Evolutionary conservation across 2,888 invertebrate species (phyloP), one percentile per base, ranked within the genome.

Genomic region (Coleophora deauratella): DNA sequence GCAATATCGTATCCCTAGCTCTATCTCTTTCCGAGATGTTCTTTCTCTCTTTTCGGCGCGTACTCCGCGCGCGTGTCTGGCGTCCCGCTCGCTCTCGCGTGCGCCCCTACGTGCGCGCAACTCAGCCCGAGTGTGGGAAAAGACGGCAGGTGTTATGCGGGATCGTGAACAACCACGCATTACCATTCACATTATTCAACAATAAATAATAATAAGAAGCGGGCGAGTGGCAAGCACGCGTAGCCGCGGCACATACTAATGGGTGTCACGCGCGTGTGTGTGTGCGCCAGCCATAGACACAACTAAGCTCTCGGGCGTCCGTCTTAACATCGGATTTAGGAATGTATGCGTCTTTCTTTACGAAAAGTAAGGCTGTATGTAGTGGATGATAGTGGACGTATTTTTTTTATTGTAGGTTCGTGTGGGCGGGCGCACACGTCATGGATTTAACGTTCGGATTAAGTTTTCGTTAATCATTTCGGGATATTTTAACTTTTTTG

Each of bases 81-180:
- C 55, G 57, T 77, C 79, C 61, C 76, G 57, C 71, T 74, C 72
- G 64, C 73, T 66, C 77, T 59, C 77, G 63, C 66, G 55, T 21
- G 44, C 38, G 21, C 46, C 56, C 79, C 76, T 80, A 78, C 77
- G 74, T 78, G 73, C 73, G 77, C 62, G 39, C 44, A 39, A 28
- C 62, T 61, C 60, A 66, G 71, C 72, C 62, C 70, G 81, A 86
- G 76, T 86, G 87, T 87, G 87, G 87, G 87, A 87, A 87, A 86
- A 84, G 72, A 79, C 80, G 86, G 87, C 87, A 88, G 88, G 87
- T 88, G 88, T 77, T 85, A 80, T 80, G 87, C 84, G 82, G 77
- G 82, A 85, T 86, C 86, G 87, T 84, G 86, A 85, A 84, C 84
- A 81, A 79, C 82, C 81, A 84, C 74, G 84, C 82, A 85, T 84